phyloP scores from a whole-genome alignment of 2,888 invertebrate species.

The Dicranocentrus wangi region DNA sequence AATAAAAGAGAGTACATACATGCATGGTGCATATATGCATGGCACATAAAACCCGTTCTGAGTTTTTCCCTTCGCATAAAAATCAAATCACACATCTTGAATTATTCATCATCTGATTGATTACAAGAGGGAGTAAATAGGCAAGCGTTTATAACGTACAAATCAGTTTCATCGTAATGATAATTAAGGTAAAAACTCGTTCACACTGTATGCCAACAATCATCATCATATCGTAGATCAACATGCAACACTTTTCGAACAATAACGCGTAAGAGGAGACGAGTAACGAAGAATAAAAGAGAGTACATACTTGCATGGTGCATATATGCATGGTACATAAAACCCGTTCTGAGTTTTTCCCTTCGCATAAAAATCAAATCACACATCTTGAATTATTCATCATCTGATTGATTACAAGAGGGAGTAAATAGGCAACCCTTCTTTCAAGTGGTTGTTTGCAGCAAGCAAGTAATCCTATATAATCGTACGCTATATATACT shows the following conservation, averaged over 20 bases:
- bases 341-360: constrained; percentile 43
- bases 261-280: constrained; percentile 5
- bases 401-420: constrained; percentile 29
- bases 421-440: neutral
- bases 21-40: neutral
- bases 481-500: neutral
- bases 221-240: constrained; percentile 36
- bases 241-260: constrained; percentile 35
- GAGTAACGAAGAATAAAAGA: neutral
- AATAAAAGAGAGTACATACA: neutral
- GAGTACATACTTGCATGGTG: neutral
- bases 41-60: constrained; percentile 33
- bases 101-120: constrained; percentile 50
- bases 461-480: too few species aligned
- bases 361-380: constrained; percentile 46
- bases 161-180: constrained; percentile 43
- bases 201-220: constrained; percentile 31
- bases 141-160: constrained; percentile 28
- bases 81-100: constrained; percentile 47
- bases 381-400: constrained; percentile 54
- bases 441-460: too few species aligned
- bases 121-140: constrained; percentile 6
- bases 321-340: constrained; percentile 7
- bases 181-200: constrained; percentile 10
- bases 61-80: constrained; percentile 45